Evolutionary conservation across 2,797 vertebrate genomes (phyloP).

Genomic region (Gallinago nigripennis): DNA sequence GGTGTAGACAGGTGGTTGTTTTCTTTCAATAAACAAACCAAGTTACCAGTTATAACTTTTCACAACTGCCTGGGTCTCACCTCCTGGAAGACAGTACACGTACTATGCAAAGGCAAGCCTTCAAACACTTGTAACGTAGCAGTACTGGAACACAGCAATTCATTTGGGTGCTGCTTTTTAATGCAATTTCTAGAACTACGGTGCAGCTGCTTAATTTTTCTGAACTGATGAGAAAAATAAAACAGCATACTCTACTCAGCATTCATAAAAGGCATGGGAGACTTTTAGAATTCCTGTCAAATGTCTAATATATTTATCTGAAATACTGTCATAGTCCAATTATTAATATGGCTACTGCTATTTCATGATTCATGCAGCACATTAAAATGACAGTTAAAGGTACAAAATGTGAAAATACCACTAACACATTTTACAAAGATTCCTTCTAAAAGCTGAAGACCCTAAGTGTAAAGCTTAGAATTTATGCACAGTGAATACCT

Average conservation of each 20-base stretch:
- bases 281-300: slow-evolving; percentile 43
- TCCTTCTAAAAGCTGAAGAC: slow-evolving; percentile 43
- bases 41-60: slow-evolving; percentile 48
- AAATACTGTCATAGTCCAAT: slow-evolving; percentile 60
- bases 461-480: slow-evolving; percentile 50
- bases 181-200: not conserved
- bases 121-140: not conserved
- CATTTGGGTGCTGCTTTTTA: not conserved
- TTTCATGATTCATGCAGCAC: slow-evolving; percentile 52
- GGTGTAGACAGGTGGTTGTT: slow-evolving; percentile 59
- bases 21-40: slow-evolving; percentile 61
- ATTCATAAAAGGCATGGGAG: slow-evolving; percentile 11
- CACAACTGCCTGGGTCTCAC: slow-evolving; percentile 34
- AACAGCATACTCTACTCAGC: not conserved
- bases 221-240: slow-evolving; percentile 44
- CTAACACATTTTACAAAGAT: slow-evolving; percentile 56
- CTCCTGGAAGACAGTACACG: not conserved
- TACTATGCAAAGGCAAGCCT: not conserved
- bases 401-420: slow-evolving; percentile 59
- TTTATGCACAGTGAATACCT: slow-evolving; percentile 30
- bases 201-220: slow-evolving; percentile 34
- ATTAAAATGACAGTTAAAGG: slow-evolving; percentile 58
- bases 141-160: not conserved
- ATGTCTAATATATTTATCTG: slow-evolving; percentile 62
- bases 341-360: slow-evolving; percentile 63